Conservation (phyloP, 2,888 invertebrate genomes). For the Idaea biselata region DNA sequence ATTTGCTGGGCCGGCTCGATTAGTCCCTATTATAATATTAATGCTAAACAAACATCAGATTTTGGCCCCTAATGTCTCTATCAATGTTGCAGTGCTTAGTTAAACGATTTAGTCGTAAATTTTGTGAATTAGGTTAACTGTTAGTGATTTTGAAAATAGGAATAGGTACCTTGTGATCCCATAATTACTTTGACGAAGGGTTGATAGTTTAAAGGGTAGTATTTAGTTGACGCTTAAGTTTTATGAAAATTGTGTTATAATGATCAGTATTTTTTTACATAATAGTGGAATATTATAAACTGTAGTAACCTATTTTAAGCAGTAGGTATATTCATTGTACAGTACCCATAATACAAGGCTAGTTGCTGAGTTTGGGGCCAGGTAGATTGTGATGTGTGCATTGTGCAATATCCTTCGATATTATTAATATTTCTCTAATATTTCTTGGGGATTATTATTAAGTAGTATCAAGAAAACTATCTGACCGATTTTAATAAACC, state of each 20-base stretch:
- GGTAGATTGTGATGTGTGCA: too few species aligned
- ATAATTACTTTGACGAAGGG: conserved; percentile 36
- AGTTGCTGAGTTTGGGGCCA: too few species aligned
- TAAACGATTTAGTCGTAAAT: conserved; percentile 25
- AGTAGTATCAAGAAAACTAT: too few species aligned
- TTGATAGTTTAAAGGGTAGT: conserved; percentile 60
- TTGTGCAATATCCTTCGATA: too few species aligned
- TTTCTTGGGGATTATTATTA: too few species aligned
- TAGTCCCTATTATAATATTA: conserved; percentile 75
- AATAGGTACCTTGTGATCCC: background rate
- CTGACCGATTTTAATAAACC: too few species aligned
- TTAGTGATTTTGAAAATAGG: conserved; percentile 5
- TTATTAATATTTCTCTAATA: too few species aligned
- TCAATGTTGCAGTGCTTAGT: conserved; percentile 35
- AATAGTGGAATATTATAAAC: background rate
- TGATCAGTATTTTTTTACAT: background rate
- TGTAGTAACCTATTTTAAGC: background rate
- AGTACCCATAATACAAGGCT: too few species aligned
- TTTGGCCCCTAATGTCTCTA: conserved; percentile 70
- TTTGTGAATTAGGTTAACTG: conserved; percentile 26
- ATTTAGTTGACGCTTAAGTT: conserved; percentile 74
- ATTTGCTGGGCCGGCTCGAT: conserved; percentile 64
- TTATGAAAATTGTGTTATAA: conserved; percentile 50
- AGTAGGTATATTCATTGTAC: too few species aligned
- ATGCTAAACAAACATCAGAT: conserved; percentile 75